phyloP scores from a whole-genome alignment of 2,888 invertebrate species.

The Cheilosia urbana region DNA sequence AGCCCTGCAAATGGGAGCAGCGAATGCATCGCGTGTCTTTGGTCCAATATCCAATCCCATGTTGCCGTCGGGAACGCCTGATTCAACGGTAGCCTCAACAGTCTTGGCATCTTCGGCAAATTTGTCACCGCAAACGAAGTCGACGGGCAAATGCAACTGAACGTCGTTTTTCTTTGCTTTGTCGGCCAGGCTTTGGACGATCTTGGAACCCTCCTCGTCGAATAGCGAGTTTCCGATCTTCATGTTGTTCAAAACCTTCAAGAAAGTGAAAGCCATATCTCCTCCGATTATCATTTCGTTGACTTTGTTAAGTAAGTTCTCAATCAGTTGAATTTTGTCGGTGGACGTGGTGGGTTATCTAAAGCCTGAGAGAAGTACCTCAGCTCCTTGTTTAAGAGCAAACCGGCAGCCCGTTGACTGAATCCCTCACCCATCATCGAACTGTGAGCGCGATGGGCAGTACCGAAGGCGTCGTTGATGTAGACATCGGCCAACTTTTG shows the following conservation, averaged over 20 bases:
- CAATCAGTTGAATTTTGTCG: constrained; percentile 99
- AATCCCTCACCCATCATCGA: constrained; percentile 99
- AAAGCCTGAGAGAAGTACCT: constrained; percentile 98
- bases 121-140: constrained; percentile 97
- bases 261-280: constrained; percentile 99
- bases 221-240: constrained; percentile 97
- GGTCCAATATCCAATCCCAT: constrained; percentile 98
- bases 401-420: constrained; percentile 95
- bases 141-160: constrained; percentile 96
- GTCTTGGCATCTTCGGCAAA: constrained; percentile 96
- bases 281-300: constrained; percentile 99
- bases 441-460: constrained; percentile 93
- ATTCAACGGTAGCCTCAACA: constrained; percentile 90
- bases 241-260: constrained; percentile 96
- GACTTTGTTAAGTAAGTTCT: constrained; percentile 98
- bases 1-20: constrained; percentile 92
- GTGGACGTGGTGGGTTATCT: constrained; percentile 97
- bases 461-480: constrained; percentile 99
- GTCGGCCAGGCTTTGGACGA: constrained; percentile 93
- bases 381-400: constrained; percentile 97
- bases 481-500: constrained; percentile 98
- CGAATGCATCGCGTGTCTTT: constrained; percentile 91
- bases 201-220: constrained; percentile 98
- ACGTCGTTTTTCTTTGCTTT: constrained; percentile 97
- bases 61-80: constrained; percentile 96